phyloP scores from a whole-genome alignment of 2,888 invertebrate genomes.

The Augochlorella aurata region DNA sequence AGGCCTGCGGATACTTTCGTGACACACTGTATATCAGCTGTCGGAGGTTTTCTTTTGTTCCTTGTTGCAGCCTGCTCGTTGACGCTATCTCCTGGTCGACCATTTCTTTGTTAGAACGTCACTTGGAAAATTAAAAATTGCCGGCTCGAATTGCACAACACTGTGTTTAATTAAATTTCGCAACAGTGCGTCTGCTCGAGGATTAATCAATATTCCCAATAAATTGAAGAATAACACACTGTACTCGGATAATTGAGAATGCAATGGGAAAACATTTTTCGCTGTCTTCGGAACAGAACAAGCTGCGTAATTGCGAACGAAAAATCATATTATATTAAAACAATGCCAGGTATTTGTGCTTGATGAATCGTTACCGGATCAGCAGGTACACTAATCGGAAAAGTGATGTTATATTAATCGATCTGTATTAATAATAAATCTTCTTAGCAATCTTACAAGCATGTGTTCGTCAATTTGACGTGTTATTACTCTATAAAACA shows the following conservation, averaged over 20 bases:
- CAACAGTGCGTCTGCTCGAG: neutral
- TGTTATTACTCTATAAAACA: too few relatives aligned
- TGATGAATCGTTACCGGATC: too few relatives aligned
- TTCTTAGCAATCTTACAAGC: too few relatives aligned
- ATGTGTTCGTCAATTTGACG: too few relatives aligned
- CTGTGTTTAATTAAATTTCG: neutral
- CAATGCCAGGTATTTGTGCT: neutral
- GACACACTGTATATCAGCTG: neutral
- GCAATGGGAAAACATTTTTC: neutral
- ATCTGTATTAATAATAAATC: too few relatives aligned
- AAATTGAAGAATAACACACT: neutral
- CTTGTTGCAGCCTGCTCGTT: neutral
- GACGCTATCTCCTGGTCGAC: too few relatives aligned
- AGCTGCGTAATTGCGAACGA: neutral
- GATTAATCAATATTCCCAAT: neutral
- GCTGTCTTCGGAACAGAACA: neutral
- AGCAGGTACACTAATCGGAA: too few relatives aligned
- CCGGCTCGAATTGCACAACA: neutral
- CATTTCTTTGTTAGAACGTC: too few relatives aligned
- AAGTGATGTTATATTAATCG: too few relatives aligned
- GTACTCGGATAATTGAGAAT: neutral
- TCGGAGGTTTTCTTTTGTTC: neutral
- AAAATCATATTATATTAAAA: neutral
- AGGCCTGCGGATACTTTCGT: too few relatives aligned
- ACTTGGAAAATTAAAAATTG: too few relatives aligned